Evolutionary conservation across 2,888 invertebrate species (phyloP).

Genomic region (Taphrorychus bicolor): DNA sequence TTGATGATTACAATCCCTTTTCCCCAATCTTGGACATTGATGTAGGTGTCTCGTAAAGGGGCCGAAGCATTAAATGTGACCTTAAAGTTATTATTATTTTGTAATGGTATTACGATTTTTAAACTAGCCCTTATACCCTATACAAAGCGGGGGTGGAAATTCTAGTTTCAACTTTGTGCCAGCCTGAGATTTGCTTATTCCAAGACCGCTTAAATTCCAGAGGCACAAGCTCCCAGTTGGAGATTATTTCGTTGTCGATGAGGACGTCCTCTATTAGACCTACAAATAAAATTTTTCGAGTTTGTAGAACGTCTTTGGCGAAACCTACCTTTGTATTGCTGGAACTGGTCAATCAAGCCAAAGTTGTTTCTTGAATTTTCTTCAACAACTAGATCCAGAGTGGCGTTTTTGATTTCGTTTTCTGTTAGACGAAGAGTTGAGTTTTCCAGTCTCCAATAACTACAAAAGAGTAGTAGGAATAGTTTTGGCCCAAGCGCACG

Average conservation of each 20-base stretch:
- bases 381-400: slow-evolving; percentile 67
- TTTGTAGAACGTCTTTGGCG: not conserved
- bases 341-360: slow-evolving; percentile 57
- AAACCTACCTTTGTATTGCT: slow-evolving; percentile 52
- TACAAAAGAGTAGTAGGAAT: slow-evolving; percentile 2
- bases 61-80: slow-evolving; percentile 23
- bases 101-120: not conserved
- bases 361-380: slow-evolving; percentile 82
- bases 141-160: slow-evolving; percentile 67
- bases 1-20: slow-evolving; percentile 88
- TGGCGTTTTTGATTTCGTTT: slow-evolving; percentile 46
- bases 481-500: too few relatives aligned
- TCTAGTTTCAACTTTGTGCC: slow-evolving; percentile 73
- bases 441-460: slow-evolving; percentile 46
- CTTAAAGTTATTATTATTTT: slow-evolving; percentile 13
- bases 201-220: slow-evolving; percentile 62
- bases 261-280: slow-evolving; percentile 57
- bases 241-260: slow-evolving; percentile 53
- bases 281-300: not conserved
- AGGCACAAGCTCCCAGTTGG: slow-evolving; percentile 59
- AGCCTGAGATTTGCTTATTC: slow-evolving; percentile 51
- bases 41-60: slow-evolving; percentile 73
- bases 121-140: slow-evolving; percentile 43
- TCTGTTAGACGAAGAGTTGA: slow-evolving; percentile 46
- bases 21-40: slow-evolving; percentile 82